Conservation (phyloP, 2,888 invertebrate genomes). For the Cyaniris semiargus region DNA sequence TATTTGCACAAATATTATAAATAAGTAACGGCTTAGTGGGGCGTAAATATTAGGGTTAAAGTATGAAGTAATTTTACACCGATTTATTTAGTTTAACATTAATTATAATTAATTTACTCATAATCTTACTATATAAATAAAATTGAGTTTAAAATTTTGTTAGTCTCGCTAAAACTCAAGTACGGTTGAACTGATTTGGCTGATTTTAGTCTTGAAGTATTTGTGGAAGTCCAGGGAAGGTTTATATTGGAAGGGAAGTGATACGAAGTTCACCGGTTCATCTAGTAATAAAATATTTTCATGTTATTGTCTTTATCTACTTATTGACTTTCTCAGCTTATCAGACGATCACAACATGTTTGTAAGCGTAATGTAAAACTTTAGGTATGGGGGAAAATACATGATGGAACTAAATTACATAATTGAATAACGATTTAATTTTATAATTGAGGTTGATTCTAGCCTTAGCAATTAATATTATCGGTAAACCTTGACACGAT, state of each 20-base stretch:
- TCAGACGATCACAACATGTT: not conserved
- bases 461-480: not conserved
- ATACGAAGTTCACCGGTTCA: too few species aligned
- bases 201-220: too few species aligned
- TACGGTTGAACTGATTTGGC: too few species aligned
- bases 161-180: too few species aligned
- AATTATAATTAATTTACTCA: too few species aligned
- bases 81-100: too few species aligned
- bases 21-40: not conserved
- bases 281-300: too few species aligned
- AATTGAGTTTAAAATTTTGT: too few species aligned
- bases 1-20: not conserved
- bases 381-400: not conserved
- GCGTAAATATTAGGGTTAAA: not conserved
- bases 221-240: too few species aligned
- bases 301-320: not conserved
- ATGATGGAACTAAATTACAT: not conserved
- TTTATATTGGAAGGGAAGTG: too few species aligned
- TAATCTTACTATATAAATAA: too few species aligned
- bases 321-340: too few species aligned
- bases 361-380: not conserved
- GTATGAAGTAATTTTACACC: not conserved
- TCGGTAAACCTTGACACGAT: slow-evolving; percentile 11
- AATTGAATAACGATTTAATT: slow-evolving; percentile 14
- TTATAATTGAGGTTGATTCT: not conserved